Evolutionary conservation across 2,113 vertebrate species (phyloP).

Genomic region (Bos indicus): DNA sequence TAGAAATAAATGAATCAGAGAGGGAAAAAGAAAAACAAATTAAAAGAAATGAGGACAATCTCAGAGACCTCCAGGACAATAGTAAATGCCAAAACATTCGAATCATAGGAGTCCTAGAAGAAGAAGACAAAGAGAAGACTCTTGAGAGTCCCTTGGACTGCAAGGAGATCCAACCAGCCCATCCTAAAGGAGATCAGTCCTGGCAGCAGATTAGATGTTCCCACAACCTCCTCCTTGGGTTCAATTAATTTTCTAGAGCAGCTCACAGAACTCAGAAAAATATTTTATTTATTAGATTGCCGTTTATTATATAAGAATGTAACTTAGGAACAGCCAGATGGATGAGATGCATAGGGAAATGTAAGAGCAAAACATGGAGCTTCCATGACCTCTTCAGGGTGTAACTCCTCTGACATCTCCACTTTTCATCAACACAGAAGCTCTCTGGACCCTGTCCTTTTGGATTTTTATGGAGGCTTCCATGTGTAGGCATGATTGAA

Average conservation of each 20-base stretch:
- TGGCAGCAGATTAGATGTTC: not conserved
- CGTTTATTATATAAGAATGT: not conserved
- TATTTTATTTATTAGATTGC: not conserved
- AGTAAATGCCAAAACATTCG: too few relatives aligned
- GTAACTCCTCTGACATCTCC: not conserved
- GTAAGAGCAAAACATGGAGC: not conserved
- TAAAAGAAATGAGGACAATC: too few relatives aligned
- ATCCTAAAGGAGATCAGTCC: not conserved
- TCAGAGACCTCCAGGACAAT: too few relatives aligned
- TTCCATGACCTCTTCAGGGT: not conserved
- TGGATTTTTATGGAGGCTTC: not conserved
- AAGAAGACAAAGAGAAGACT: not conserved
- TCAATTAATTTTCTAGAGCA: not conserved
- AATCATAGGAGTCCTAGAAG: too few relatives aligned
- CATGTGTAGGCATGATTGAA: not conserved
- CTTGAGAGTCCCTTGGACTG: not conserved
- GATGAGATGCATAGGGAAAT: not conserved
- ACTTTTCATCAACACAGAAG: not conserved
- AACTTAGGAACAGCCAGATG: not conserved
- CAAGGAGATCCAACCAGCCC: not conserved
- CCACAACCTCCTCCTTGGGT: not conserved
- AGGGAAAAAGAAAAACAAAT: too few relatives aligned
- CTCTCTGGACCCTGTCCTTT: not conserved
- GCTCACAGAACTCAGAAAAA: not conserved
- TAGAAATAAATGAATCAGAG: too few relatives aligned